Conservation (phyloP, 2,797 vertebrate species). For the Amblyraja radiata region DNA sequence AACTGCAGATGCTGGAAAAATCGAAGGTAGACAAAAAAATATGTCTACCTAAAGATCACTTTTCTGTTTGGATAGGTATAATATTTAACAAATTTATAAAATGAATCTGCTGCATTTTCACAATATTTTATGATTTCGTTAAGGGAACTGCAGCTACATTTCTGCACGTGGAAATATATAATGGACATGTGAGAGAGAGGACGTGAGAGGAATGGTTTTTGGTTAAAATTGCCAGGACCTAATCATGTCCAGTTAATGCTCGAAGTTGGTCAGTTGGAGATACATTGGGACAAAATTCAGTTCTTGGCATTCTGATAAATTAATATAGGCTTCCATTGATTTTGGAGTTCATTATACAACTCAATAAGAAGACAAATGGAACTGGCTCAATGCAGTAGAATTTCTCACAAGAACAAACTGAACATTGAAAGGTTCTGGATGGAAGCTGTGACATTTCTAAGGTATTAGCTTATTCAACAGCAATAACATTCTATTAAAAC, state of each 20-base stretch:
- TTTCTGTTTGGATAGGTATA: background rate
- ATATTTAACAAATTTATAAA: background rate
- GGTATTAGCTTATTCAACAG: background rate
- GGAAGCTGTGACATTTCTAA: background rate
- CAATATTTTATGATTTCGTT: background rate
- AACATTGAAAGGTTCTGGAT: background rate
- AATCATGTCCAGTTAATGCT: background rate
- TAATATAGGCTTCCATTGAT: background rate
- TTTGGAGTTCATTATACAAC: background rate
- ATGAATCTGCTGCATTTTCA: too few species aligned
- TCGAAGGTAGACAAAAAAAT: too few species aligned
- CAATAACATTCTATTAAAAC: background rate
- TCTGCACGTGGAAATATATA: background rate
- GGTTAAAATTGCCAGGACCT: background rate
- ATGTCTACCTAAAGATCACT: background rate
- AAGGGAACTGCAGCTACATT: background rate
- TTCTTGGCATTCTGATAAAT: background rate
- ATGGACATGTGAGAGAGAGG: background rate
- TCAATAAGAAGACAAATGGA: background rate
- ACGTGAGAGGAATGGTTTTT: too few species aligned
- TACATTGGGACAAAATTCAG: background rate
- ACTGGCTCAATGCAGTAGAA: background rate
- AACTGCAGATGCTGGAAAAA: too few species aligned
- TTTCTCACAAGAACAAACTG: background rate
- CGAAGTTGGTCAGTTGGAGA: background rate